phyloP scores from a whole-genome alignment of 2,113 vertebrate genomes.

The Hippolais icterina region DNA sequence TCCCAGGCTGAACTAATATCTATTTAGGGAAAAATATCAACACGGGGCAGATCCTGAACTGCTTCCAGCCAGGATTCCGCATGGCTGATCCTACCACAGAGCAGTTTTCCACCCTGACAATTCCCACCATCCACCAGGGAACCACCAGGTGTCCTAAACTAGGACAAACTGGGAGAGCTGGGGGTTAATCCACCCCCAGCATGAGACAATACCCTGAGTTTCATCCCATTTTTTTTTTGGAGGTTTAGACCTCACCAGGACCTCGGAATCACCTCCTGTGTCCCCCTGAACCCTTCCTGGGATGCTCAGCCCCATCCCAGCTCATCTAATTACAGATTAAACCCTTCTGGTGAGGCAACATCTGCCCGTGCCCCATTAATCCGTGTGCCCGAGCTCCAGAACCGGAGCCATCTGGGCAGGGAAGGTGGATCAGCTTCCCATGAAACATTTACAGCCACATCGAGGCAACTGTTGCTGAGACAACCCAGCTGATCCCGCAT shows the following conservation, averaged over 20 bases:
- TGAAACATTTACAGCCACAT: slow-evolving; percentile 43
- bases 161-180: neutral
- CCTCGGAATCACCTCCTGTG: neutral
- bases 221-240: rapidly evolving
- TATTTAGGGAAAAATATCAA: neutral
- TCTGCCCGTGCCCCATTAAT: slow-evolving; percentile 43
- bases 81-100: neutral
- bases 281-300: neutral
- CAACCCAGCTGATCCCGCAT: neutral
- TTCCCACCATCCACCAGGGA: neutral
- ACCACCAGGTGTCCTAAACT: neutral
- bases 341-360: slow-evolving; percentile 9
- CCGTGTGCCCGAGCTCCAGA: neutral
- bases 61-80: neutral
- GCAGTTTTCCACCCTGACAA: neutral
- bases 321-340: slow-evolving; percentile 2
- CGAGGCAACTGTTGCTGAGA: slow-evolving; percentile 12
- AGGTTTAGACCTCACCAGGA: neutral
- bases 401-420: slow-evolving; percentile 41
- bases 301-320: neutral
- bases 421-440: slow-evolving; percentile 36
- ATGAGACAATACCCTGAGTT: rapidly evolving
- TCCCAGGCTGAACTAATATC: neutral
- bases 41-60: neutral
- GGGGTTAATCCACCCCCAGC: neutral